Base-by-base conservation (phyloP, 2,113 vertebrate genomes). In the Colius striatus region DNA sequence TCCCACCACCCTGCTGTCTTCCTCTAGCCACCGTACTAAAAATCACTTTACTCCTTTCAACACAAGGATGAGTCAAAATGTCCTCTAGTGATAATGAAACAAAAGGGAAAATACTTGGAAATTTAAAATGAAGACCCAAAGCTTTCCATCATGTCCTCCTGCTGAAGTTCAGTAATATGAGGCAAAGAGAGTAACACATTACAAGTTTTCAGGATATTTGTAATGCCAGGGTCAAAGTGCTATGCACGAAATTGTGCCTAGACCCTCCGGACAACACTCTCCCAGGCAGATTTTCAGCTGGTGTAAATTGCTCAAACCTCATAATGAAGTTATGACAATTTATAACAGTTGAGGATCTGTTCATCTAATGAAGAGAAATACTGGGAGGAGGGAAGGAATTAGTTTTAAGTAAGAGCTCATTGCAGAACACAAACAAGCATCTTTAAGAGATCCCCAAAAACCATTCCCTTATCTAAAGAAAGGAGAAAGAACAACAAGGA, bases 321-420 rank as follows among this genome's bases (percentile, higher is more conserved):
- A 3, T 74, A 93, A 95, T 61, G 89, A 91, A 91, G 78, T 90
- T 75, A 75, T 8, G 70, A 81, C 91, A 67, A 90, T 94, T 94
- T 66, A 15, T 51, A 65, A 26, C 91, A 92, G 91, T 85, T 93
- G 91, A 93, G 89, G 93, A 82, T 85, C 86, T 76, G 95, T 41
- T 87, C 65, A 1, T 4, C 86, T 87, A 84, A 87, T n/a, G 91
- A 94, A 85, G 89, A 94, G 89, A 92, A 89, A 95, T 78, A 75
- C 66, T 1, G 21, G 51, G 71, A 89, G 72, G 76, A 61, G 67
- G 72, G 54, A 30, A 73, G 1, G 54, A 51, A 76, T 91, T 75
- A 5, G 68, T 67, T 54, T 16, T 18, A 55, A 65, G 60, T n/a
- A 62, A 72, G 84, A 86, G 68, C 60, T 80, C 66, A 1, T 2